phyloP scores from a whole-genome alignment of 2,888 invertebrate species.

The Temnothorax rugatulus region DNA sequence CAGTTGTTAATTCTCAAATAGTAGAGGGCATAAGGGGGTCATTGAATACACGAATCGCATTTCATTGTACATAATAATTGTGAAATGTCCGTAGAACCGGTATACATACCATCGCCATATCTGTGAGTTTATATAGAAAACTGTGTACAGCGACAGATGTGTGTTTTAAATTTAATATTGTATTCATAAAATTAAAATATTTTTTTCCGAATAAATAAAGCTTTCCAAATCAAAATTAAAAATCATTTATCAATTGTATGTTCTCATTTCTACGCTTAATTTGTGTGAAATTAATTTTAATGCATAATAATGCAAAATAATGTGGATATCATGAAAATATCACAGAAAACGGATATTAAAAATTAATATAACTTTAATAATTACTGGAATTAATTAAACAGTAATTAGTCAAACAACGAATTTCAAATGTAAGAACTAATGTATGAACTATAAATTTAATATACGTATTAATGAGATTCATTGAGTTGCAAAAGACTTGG shows the following conservation, averaged over 20 bases:
- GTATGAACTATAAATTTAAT: not conserved
- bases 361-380: not conserved
- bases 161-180: not conserved
- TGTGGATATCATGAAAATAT: not conserved
- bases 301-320: not conserved
- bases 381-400: not conserved
- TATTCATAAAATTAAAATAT: not conserved
- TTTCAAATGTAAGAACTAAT: not conserved
- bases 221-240: not conserved
- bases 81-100: not conserved
- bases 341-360: not conserved
- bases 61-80: slow-evolving; percentile 17
- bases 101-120: not conserved
- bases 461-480: not conserved
- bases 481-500: not conserved
- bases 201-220: not conserved
- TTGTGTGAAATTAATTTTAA: not conserved
- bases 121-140: not conserved
- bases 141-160: not conserved
- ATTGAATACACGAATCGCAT: slow-evolving; percentile 13
- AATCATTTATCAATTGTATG: not conserved
- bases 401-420: not conserved
- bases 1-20: not conserved
- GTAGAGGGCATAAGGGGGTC: not conserved
- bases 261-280: not conserved